These are phyloP conservation scores for Thalassoma bifasciatum DNA, from an alignment of 2,113 vertebrate species.

Conservation along the genomic window DNA sequence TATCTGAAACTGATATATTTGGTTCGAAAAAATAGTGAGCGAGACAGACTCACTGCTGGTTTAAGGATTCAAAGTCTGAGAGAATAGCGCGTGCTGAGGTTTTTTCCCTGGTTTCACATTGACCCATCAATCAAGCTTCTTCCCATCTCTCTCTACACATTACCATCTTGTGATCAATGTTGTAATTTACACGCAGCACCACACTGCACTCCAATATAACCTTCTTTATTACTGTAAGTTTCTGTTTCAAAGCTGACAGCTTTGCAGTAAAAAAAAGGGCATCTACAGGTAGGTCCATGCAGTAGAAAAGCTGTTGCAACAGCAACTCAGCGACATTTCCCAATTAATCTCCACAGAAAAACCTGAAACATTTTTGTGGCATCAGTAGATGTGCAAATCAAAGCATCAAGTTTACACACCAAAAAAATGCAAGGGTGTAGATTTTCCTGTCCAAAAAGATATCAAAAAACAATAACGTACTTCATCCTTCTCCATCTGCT, in stretches of 20 bases:
- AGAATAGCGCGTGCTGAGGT: constrained; percentile 34
- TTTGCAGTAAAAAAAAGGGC: constrained; percentile 27
- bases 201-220: constrained; percentile 19
- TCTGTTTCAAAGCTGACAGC: background rate
- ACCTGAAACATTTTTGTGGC: no score
- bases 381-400: background rate
- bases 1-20: constrained; percentile 58
- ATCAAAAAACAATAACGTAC: background rate
- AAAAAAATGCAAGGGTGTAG: background rate
- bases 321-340: no score
- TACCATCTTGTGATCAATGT: constrained; percentile 45
- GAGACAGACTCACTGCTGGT: constrained; percentile 45
- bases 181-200: constrained; percentile 51
- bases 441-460: background rate
- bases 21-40: constrained; percentile 40
- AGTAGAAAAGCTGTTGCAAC: background rate
- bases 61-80: constrained; percentile 45
- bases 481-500: background rate
- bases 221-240: constrained; percentile 29
- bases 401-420: background rate
- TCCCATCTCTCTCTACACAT: constrained; percentile 27
- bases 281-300: constrained; percentile 5
- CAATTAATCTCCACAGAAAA: no score
- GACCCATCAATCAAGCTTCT: constrained; percentile 52
- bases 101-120: constrained; percentile 36